phyloP scores from a whole-genome alignment of 2,888 invertebrate genomes.

The Cephus pygmeus region DNA sequence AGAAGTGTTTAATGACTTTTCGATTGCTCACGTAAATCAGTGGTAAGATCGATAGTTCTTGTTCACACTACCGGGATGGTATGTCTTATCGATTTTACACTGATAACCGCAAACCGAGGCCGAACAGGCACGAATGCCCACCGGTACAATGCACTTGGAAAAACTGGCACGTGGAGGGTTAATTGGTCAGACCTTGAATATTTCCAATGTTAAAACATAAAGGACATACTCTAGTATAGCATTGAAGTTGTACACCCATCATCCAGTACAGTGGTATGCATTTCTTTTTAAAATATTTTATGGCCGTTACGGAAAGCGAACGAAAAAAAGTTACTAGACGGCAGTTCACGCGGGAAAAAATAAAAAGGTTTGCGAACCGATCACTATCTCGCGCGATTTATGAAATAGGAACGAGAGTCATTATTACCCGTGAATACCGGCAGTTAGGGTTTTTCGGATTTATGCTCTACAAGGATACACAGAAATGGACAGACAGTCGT shows the following conservation, averaged over 20 bases:
- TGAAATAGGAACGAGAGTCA: background rate
- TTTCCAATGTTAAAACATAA: background rate
- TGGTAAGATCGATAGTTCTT: background rate
- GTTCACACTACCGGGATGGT: background rate
- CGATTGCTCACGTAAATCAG: background rate
- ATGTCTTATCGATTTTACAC: background rate
- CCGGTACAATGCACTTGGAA: background rate
- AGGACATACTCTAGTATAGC: background rate
- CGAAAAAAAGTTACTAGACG: background rate
- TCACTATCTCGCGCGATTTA: background rate
- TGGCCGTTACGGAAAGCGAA: background rate
- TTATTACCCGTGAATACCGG: too few species aligned
- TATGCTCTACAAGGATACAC: background rate
- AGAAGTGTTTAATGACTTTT: background rate
- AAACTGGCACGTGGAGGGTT: background rate
- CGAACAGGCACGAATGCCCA: background rate
- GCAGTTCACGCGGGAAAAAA: background rate
- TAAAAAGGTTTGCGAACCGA: background rate
- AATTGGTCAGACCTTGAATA: background rate
- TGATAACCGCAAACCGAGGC: background rate
- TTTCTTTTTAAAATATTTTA: background rate
- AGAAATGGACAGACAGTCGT: background rate
- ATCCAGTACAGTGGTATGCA: background rate
- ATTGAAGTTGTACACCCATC: background rate
- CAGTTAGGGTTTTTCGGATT: background rate